Evolutionary conservation across 2,888 invertebrate species (phyloP).

Genomic region (Oxystoma pomonae): DNA sequence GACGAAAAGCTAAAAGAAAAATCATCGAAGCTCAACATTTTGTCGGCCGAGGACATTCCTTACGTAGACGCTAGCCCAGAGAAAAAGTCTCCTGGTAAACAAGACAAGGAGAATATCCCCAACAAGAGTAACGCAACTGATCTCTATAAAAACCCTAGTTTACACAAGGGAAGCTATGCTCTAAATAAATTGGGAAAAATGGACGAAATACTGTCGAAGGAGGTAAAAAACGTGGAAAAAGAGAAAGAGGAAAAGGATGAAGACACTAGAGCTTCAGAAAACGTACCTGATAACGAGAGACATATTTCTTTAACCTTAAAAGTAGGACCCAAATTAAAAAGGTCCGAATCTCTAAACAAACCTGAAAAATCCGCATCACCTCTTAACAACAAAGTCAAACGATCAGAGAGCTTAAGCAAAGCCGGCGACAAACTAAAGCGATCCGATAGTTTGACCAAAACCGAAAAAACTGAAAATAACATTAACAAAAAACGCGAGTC

Average conservation of each 20-base stretch:
- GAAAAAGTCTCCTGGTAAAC: conserved; percentile 37
- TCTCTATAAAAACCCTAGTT: conserved; percentile 51
- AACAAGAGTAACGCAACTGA: conserved; percentile 34
- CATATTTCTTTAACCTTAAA: conserved; percentile 34
- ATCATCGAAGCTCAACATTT: conserved; percentile 39
- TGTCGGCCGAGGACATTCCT: conserved; percentile 60
- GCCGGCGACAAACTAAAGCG: conserved; percentile 52
- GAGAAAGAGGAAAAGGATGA: conserved; percentile 43
- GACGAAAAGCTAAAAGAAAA: conserved; percentile 69
- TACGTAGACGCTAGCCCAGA: conserved; percentile 68
- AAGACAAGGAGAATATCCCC: conserved; percentile 43
- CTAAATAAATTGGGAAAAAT: conserved; percentile 17
- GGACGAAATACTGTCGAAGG: conserved; percentile 31
- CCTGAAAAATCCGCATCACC: conserved; percentile 50
- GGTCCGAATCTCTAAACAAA: conserved; percentile 62
- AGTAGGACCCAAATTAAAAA: conserved; percentile 49
- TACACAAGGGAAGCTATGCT: conserved; percentile 44
- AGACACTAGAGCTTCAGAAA: conserved; percentile 40
- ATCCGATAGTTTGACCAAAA: conserved; percentile 64
- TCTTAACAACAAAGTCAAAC: conserved; percentile 51
- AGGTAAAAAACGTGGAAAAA: conserved; percentile 44
- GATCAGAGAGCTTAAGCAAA: conserved; percentile 59
- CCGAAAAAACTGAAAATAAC: conserved; percentile 75
- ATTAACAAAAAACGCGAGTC: conserved; percentile 67
- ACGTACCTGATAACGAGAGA: conserved; percentile 44